Evolutionary conservation across 2,797 vertebrate species (phyloP), one percentile per base, ranked within the genome.

Genomic region (Rhincodon typus): DNA sequence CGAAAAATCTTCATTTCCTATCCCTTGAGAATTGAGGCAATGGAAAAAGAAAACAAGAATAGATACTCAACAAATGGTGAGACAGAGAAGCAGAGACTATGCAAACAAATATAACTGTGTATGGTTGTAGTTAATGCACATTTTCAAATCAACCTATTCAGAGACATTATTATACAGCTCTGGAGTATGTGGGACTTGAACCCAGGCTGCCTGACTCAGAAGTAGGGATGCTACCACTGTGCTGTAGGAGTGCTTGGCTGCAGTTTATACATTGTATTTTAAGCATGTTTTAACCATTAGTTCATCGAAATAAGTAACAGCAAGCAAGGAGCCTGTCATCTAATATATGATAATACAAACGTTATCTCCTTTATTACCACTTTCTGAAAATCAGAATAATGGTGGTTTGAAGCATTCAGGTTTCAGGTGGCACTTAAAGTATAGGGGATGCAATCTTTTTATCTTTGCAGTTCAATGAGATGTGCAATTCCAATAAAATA

Each of bases 361-460:
- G n/a, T 67, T 42, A 69, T 93, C 66, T 67, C 38, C 62, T 69
- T 69, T 93, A 93, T 69, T 69, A 42, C 66, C 34, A 38, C 62
- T 67, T 38, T 93, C n/a, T 69, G 34, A 67, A 93, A 42, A 21
- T 42, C n/a, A 25, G 90, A 69, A 69, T 93, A 12, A 69, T 69
- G 66, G 66, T 93, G 38, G 38, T 69, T 67, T 93, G 90, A 93
- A 69, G n/a, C 19, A 93, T 93, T 93, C 90, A 67, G 62, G 38
- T 93, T 93, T 93, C 66, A 42, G 25, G 67, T 50, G 70, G 30
- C 69, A 34, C 17, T 95, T 94, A 46, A 95, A 77, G 70, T 34
- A 46, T 34, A 34, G 15, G 70, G 27, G 12, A 34, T 91, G 21
- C 90, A 69, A 27, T 93, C 46, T 34, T 95, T 95, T 95, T 27